These are phyloP conservation scores for Apeltes quadracus DNA, from an alignment of 2,113 vertebrate species.

Conservation along the genomic window DNA sequence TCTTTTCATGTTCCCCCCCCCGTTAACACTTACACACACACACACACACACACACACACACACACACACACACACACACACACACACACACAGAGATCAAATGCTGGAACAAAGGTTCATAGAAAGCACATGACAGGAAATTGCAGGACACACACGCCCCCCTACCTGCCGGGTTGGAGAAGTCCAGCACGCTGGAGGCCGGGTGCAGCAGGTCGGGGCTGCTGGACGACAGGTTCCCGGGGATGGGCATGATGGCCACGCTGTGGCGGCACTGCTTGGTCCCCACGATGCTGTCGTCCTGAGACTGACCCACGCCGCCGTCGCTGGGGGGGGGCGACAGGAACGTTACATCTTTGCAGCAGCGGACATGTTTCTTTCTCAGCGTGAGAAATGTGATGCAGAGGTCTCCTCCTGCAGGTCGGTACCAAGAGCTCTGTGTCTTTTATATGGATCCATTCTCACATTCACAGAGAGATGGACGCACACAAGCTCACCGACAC, in stretches of 20 bases:
- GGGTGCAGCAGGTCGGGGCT: slow-evolving; percentile 96
- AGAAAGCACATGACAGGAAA: slow-evolving; percentile 4
- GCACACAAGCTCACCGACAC: slow-evolving; percentile 2
- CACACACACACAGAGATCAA: slow-evolving; percentile 15
- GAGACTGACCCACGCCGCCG: slow-evolving; percentile 90
- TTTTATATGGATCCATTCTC: slow-evolving; percentile 43
- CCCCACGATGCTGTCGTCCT: slow-evolving; percentile 97
- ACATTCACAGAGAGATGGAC: slow-evolving; percentile 27
- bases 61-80: slow-evolving; percentile 17
- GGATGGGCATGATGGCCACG: slow-evolving; percentile 95
- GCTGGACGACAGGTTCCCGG: slow-evolving; percentile 91
- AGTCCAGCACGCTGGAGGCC: slow-evolving; percentile 89
- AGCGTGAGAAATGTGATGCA: slow-evolving; percentile 39
- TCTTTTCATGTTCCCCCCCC: slow-evolving; percentile 5
- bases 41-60: not conserved
- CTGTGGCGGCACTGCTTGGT: slow-evolving; percentile 95
- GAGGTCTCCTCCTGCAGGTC: slow-evolving; percentile 40
- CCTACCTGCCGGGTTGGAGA: slow-evolving; percentile 92
- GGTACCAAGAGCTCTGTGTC: slow-evolving; percentile 14
- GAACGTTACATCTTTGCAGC: not conserved
- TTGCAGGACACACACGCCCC: not conserved
- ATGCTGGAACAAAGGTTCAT: slow-evolving; percentile 9
- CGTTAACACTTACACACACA: slow-evolving; percentile 1
- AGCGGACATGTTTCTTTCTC: not conserved
- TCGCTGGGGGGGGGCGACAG: slow-evolving; percentile 81